Evolutionary conservation across 2,113 vertebrate species (phyloP).

Genomic region (Eira barbara): DNA sequence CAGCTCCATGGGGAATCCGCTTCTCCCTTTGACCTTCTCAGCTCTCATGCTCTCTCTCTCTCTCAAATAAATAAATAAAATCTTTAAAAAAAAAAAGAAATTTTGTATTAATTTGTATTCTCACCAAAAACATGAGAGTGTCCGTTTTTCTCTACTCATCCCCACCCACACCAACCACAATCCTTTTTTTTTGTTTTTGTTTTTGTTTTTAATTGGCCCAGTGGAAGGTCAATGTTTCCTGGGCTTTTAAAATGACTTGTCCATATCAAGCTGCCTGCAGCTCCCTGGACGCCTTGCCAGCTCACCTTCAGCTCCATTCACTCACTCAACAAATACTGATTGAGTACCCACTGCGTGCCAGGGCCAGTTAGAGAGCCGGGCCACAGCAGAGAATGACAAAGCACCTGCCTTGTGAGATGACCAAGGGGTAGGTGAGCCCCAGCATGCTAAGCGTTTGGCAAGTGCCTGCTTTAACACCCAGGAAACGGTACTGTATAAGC

Average conservation of each 20-base stretch:
- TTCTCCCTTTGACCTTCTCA: no score
- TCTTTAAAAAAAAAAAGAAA: no score
- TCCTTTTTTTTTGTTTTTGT: background rate
- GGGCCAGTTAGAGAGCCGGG: background rate
- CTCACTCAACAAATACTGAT: background rate
- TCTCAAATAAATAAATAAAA: no score
- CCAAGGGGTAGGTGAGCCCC: background rate
- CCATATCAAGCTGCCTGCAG: background rate
- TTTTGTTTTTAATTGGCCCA: background rate
- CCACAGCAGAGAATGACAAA: background rate
- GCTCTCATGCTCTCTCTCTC: no score
- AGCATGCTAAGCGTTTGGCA: background rate
- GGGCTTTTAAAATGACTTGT: background rate
- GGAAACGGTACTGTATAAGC: background rate
- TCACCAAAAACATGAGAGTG: no score
- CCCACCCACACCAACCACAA: background rate
- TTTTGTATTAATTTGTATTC: no score
- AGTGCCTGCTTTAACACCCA: background rate
- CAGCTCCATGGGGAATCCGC: no score
- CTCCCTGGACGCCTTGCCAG: background rate
- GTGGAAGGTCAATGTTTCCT: background rate
- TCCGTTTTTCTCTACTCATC: background rate
- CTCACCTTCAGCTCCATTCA: background rate
- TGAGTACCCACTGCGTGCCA: background rate
- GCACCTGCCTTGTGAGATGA: background rate